Conservation (phyloP, 2,888 invertebrate genomes). For the Unio pictorum region DNA sequence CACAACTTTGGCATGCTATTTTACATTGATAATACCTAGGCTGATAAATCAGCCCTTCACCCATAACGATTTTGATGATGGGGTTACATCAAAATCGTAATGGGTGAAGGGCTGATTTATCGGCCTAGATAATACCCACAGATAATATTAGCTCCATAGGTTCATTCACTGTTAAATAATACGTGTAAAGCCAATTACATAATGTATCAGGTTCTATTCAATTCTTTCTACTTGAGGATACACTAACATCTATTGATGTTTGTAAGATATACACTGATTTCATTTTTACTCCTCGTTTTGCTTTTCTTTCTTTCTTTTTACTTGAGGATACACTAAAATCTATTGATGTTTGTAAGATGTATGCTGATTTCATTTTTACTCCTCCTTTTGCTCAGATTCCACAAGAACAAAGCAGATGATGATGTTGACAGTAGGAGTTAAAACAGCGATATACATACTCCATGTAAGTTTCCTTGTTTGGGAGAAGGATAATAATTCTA, state of each 20-base stretch:
- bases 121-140: no score
- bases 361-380: background rate
- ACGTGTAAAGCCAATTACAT: background rate
- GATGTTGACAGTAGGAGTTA: slow-evolving; percentile 49
- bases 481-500: background rate
- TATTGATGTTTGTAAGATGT: background rate
- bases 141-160: no score
- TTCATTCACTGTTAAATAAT: background rate
- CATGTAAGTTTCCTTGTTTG: slow-evolving; percentile 44
- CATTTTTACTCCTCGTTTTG: slow-evolving; percentile 5
- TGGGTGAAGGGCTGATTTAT: no score
- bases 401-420: slow-evolving; percentile 48
- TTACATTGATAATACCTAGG: no score
- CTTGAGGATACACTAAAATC: background rate
- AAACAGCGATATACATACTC: slow-evolving; percentile 43
- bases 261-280: background rate
- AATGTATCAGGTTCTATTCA: background rate
- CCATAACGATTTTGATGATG: no score
- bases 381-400: slow-evolving; percentile 34
- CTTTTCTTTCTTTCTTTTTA: no score
- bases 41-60: no score
- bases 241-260: background rate
- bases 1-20: no score
- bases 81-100: no score
- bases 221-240: slow-evolving; percentile 1